These are phyloP conservation scores for Falcunculus frontatus DNA, from an alignment of 2,113 vertebrate species.

Conservation along the genomic window DNA sequence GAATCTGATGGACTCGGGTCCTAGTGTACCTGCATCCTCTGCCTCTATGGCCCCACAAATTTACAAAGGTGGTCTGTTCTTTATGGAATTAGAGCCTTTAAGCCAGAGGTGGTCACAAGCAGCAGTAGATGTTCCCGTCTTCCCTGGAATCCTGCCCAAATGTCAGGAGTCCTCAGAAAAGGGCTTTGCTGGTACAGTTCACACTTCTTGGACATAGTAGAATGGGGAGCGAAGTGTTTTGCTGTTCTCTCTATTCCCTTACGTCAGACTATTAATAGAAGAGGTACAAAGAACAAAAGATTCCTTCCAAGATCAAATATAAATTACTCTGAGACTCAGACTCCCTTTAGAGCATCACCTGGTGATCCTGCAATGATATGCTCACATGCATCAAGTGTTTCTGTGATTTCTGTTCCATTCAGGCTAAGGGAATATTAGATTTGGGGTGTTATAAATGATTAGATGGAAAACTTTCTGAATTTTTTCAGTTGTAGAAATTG, in stretches of 20 bases:
- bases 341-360: neutral
- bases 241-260: neutral
- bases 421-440: neutral
- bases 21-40: neutral
- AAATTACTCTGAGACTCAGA: neutral
- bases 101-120: accelerated
- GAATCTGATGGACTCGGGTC: neutral
- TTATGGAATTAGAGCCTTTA: neutral
- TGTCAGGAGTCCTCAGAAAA: neutral
- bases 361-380: neutral
- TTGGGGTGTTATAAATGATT: neutral
- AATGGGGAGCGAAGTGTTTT: neutral
- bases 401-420: neutral
- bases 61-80: neutral
- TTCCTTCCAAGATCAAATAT: neutral
- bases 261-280: neutral
- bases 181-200: neutral
- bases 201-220: neutral
- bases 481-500: neutral
- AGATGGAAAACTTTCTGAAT: neutral
- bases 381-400: neutral
- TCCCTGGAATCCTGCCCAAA: neutral
- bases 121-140: neutral
- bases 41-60: neutral
- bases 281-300: neutral